Percentiles rank a stretch among this genome's conserved stretches.
These are phyloP conservation scores for Zaprionus lineosus DNA, from an alignment of 2,888 invertebrate genomes.

Conservation along the genomic window DNA sequence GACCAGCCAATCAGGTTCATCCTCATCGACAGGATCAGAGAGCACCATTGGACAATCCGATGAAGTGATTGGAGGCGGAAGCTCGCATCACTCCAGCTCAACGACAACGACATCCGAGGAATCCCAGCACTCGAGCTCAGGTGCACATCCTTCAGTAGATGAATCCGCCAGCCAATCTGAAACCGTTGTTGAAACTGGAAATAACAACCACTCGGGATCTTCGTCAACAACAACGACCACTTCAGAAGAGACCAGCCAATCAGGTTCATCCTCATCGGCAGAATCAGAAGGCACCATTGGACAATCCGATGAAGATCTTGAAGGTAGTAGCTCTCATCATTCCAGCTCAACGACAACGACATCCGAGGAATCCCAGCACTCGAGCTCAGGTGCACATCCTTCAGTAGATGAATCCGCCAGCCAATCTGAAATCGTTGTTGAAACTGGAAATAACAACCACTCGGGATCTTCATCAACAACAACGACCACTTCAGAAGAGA, in stretches of 20 bases:
- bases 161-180: neutral
- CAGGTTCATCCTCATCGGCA: neutral
- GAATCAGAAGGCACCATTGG: neutral
- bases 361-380: too few species aligned
- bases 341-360: neutral
- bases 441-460: too few species aligned
- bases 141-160: neutral
- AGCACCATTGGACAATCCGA: neutral
- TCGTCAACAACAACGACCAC: slow-evolving; percentile 1
- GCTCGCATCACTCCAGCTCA: neutral
- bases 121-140: neutral
- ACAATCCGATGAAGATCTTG: neutral
- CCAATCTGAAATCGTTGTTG: too few species aligned
- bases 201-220: neutral
- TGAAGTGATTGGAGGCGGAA: neutral
- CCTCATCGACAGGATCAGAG: neutral
- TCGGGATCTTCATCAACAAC: too few species aligned
- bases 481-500: too few species aligned
- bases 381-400: too few species aligned
- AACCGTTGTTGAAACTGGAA: neutral
- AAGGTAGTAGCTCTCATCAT: neutral
- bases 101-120: slow-evolving; percentile 7
- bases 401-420: too few species aligned
- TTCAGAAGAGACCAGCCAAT: neutral
- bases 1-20: neutral